Evolutionary conservation across 2,888 invertebrate genomes (phyloP).

Genomic region (Pristionchus arcanus): DNA sequence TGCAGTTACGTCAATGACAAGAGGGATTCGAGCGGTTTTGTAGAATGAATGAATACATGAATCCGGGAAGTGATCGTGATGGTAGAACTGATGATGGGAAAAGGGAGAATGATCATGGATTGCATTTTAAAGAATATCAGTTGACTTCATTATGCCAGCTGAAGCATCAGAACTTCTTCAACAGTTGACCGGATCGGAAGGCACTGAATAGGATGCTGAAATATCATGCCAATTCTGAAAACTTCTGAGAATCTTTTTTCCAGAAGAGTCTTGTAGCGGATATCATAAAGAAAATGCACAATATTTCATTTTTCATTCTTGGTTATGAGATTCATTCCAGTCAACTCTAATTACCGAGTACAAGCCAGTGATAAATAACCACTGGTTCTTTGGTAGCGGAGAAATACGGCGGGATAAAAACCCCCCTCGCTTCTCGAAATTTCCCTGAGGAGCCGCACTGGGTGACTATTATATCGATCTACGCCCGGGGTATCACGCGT

Average conservation of each 20-base stretch:
- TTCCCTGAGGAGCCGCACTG: neutral
- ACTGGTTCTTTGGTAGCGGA: neutral
- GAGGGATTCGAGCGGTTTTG: neutral
- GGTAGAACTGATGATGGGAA: neutral
- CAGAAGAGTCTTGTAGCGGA: no score
- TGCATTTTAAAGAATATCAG: no score
- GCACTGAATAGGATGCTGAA: no score
- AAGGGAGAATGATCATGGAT: no score
- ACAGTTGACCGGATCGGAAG: no score
- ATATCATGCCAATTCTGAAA: no score
- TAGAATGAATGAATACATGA: neutral
- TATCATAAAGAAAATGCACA: no score
- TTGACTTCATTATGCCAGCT: no score
- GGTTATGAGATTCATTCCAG: no score
- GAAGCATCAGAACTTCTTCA: no score
- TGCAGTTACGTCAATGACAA: neutral
- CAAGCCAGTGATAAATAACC: neutral
- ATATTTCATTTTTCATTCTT: no score
- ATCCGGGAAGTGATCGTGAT: neutral
- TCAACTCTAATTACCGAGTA: neutral
- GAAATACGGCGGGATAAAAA: neutral
- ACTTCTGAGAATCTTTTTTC: no score
- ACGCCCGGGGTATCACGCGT: neutral
- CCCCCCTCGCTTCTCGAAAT: neutral
- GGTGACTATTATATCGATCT: conserved; percentile 9